Evolutionary conservation across 92 coral and sea anemone species (phyloP), one percentile per base, ranked within the genome.

Genomic region (Epizoanthus scotinus): DNA sequence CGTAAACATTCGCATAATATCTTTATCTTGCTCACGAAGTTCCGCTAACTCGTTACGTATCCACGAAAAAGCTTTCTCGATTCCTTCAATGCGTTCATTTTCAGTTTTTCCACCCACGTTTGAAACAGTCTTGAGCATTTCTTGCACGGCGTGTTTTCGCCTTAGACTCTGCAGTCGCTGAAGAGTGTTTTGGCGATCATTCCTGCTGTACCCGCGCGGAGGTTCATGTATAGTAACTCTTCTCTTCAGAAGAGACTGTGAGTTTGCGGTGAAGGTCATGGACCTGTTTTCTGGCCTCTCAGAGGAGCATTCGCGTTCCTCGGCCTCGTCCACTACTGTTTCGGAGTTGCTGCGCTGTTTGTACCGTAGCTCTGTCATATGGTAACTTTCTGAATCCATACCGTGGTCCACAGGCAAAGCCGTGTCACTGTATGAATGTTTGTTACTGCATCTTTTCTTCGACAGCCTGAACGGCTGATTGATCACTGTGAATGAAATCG

Each of bases 1-100:
- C 25, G 97, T 81, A 63, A 92, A 92, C 91, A 91, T 87, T 38
- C 97, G 49, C 97, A 92, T 92, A 1, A 92, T 92, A 50, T 92
- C 97, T 72, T 92, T 92, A 61, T 92, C 97, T 78, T 92, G 97
- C 25, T 93, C 94, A 5, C 97, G 87, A 47, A 92, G 81, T 49
- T 92, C 97, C 8, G 89, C 88, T 4, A 92, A 85, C 73, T 92
- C 94, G 66, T 92, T 85, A 7, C 92, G 89, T 62, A 92, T 88
- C 97, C 97, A 92, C 24, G 86, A 88, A 61, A 92, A 90, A 19
- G 97, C 97, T 60, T 58, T 73, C 78, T 92, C 97, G 12, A 92
- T 91, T 21, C 73, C 64, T 44, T 90, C 90, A n/a, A 90, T 86
- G 50, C 94, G 63, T 67, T 92, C 92, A 60, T 81, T 82, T 10